Conservation (phyloP, 2,888 invertebrate genomes). For the Iphiclides podalirius region DNA sequence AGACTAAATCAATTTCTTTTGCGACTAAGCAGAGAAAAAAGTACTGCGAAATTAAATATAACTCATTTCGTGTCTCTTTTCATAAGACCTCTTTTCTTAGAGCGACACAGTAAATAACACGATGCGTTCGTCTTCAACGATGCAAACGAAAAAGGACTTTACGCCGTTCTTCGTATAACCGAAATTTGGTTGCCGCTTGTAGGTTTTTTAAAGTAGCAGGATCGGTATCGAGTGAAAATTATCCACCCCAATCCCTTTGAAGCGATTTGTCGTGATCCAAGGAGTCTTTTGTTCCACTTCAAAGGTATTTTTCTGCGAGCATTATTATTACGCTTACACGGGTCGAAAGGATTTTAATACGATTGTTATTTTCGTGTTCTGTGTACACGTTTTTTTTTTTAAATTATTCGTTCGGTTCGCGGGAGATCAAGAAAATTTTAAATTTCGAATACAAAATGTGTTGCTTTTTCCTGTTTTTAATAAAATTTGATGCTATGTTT, state of each 20-base stretch:
- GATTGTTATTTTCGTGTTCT: constrained; percentile 46
- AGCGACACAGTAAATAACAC: constrained; percentile 60
- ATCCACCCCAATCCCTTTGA: constrained; percentile 60
- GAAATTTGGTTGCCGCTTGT: neutral
- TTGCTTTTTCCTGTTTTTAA: too few species aligned
- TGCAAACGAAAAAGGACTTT: neutral
- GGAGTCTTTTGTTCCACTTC: constrained; percentile 64
- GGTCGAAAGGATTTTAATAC: constrained; percentile 37
- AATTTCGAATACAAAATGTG: constrained; percentile 8
- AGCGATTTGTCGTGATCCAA: constrained; percentile 55
- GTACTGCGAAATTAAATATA: constrained; percentile 57
- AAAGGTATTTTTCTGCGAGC: constrained; percentile 51
- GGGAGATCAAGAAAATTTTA: constrained; percentile 15
- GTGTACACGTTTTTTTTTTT: constrained; percentile 10
- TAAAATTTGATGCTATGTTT: too few species aligned
- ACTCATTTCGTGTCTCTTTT: constrained; percentile 63
- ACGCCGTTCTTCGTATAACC: neutral
- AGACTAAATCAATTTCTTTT: constrained; percentile 39
- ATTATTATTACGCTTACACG: constrained; percentile 64
- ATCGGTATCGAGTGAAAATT: constrained; percentile 67
- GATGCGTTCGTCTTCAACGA: constrained; percentile 10
- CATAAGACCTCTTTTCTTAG: constrained; percentile 54
- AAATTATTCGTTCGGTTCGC: constrained; percentile 10
- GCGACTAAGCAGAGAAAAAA: constrained; percentile 37
- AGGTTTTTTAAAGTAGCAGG: constrained; percentile 51